These are phyloP conservation scores for Leucophenga varia DNA, from an alignment of 1,140 invertebrate species.

Conservation along the genomic window DNA sequence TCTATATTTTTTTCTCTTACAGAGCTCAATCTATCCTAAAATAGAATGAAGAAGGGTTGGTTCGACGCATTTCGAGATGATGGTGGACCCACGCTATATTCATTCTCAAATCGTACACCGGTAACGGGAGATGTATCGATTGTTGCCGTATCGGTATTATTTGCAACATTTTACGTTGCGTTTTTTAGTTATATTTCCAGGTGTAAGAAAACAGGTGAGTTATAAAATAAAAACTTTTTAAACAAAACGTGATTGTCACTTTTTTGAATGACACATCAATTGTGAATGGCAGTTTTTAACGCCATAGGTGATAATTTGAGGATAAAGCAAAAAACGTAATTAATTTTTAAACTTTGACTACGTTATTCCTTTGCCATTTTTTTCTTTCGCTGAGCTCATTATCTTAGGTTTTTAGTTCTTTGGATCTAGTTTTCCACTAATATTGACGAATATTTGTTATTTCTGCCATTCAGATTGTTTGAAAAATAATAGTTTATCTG, in stretches of 20 bases:
- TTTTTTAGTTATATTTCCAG: constrained; percentile 91
- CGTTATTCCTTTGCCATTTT: too few species aligned
- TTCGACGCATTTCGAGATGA: constrained; percentile 91
- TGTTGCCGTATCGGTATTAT: constrained; percentile 82
- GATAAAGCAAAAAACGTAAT: too few species aligned
- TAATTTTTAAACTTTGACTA: too few species aligned
- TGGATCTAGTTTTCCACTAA: too few species aligned
- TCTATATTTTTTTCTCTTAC: constrained; percentile 61
- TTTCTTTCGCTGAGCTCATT: too few species aligned
- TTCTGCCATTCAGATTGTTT: too few species aligned
- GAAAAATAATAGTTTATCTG: too few species aligned
- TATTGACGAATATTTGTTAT: too few species aligned
- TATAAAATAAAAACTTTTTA: background rate
- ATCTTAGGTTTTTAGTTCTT: too few species aligned
- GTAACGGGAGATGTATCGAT: constrained; percentile 87
- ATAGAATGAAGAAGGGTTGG: constrained; percentile 78
- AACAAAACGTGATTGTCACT: constrained; percentile 3
- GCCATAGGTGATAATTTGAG: too few species aligned
- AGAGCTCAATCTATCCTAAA: constrained; percentile 56
- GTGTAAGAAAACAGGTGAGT: constrained; percentile 89
- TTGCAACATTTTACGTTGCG: constrained; percentile 85
- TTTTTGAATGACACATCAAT: background rate
- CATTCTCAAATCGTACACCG: constrained; percentile 86
- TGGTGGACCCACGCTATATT: constrained; percentile 90
- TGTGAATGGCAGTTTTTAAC: background rate